Evolutionary conservation across 92 coral and sea anemone species (phyloP).

Genomic region (Muricea muricata): DNA sequence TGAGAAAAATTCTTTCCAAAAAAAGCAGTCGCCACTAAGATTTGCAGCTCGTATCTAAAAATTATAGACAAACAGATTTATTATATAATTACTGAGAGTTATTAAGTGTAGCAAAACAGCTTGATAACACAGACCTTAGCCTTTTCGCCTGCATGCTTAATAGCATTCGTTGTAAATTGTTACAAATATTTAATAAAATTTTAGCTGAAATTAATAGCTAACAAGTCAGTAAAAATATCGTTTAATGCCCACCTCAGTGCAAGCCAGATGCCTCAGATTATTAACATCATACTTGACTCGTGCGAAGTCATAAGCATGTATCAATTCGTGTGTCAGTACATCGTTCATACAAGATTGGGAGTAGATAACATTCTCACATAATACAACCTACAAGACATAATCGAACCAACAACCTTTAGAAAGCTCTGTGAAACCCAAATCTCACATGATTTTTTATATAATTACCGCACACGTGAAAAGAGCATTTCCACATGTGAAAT

Average conservation of each 20-base stretch:
- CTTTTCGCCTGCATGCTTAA: too few species aligned
- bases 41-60: constrained; percentile 95
- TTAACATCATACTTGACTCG: constrained; percentile 88
- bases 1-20: constrained; percentile 92
- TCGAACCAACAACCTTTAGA: too few species aligned
- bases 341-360: constrained; percentile 88
- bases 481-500: too few species aligned
- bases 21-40: constrained; percentile 98
- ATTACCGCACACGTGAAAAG: too few species aligned
- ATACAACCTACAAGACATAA: constrained; percentile 70
- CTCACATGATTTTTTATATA: too few species aligned
- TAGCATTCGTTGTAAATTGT: too few species aligned
- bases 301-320: constrained; percentile 94
- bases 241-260: constrained; percentile 89
- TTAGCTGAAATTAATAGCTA: background rate
- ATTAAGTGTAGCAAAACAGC: background rate
- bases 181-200: too few species aligned
- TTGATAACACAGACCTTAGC: too few species aligned
- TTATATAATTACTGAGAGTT: background rate
- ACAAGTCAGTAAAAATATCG: background rate
- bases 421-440: too few species aligned
- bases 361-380: constrained; percentile 92
- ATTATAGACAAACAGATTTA: background rate
- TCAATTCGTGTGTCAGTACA: constrained; percentile 90
- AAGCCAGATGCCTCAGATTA: constrained; percentile 82